Evolutionary conservation across 2,113 vertebrate species (phyloP), one percentile per base, ranked within the genome.

Genomic region (Bubo blakistoni): DNA sequence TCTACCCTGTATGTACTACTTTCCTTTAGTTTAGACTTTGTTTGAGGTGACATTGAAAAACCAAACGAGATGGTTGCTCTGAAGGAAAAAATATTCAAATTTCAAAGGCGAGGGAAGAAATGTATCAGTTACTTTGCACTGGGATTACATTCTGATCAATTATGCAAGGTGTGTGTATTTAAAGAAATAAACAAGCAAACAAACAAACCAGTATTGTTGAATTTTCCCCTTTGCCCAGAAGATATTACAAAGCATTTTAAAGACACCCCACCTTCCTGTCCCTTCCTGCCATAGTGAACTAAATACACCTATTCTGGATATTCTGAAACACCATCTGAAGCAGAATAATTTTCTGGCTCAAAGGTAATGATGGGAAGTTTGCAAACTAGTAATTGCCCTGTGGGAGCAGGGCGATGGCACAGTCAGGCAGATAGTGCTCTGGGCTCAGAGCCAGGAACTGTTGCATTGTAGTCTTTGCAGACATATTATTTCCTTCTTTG

Each of bases 11-110:
- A 36, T 63, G 34, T 65, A 32, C 42, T 76, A 10, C 3, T 87
- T 83, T 59, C 81, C 62, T 90, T 79, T 91, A 83, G 83, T 87
- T 91, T 93, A 91, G 30, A n/a, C 67, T 81, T 94, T 51, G 10
- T 81, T 65, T 61, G 72, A 92, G 86, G 66, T 91, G 78, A 94
- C 44, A 63, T 49, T 77, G 72, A 83, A 73, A 89, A 83, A 77
- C 63, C 77, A 86, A 32, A 14, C 15, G 78, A 94, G 27, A 36
- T 38, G 6, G 34, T 91, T 82, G 13, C 34, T 92, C n/a, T 62
- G 44, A 91, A 82, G 69, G 54, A 69, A 86, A 61, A 77, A 36
- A 66, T 81, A 62, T 44, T 78, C 36, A 74, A 47, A 65, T 91
- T 49, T 91, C 20, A 27, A 71, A 32, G 46, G 13, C 6, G 6